A percentile compares a stretch with the other conserved stretches of the same genome.
Evolutionary conservation across 2,888 invertebrate genomes (phyloP).

Genomic region (Luperina testacea): DNA sequence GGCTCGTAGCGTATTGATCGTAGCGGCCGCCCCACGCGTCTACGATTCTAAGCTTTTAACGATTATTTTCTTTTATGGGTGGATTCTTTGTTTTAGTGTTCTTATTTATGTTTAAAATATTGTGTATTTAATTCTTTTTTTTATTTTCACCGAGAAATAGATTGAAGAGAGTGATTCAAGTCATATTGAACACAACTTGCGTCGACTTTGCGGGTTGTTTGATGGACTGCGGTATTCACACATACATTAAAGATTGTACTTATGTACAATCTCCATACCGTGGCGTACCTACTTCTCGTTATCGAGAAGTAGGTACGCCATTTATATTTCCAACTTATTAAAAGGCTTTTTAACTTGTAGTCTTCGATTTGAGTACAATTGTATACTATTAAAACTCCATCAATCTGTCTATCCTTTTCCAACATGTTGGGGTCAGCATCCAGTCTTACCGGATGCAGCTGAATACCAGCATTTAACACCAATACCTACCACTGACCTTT

Average conservation of each 20-base stretch:
- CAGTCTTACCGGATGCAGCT: not conserved
- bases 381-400: not conserved
- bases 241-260: not conserved
- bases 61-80: constrained; percentile 41
- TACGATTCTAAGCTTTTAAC: constrained; percentile 61
- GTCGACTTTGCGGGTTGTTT: not conserved
- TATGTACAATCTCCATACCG: too few species aligned
- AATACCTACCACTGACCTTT: not conserved
- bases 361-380: not conserved
- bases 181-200: not conserved
- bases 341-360: not conserved
- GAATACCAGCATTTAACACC: not conserved
- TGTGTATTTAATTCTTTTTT: not conserved
- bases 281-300: too few species aligned
- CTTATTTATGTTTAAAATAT: not conserved
- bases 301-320: too few species aligned
- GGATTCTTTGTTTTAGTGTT: not conserved
- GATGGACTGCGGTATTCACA: not conserved
- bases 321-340: not conserved
- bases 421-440: not conserved
- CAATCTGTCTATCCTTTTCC: too few species aligned
- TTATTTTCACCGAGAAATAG: not conserved
- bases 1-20: constrained; percentile 69
- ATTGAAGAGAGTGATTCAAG: not conserved
- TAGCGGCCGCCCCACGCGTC: constrained; percentile 59